Base-by-base conservation (phyloP, 2,113 vertebrate genomes). In the Trematocara stigmaticum region DNA sequence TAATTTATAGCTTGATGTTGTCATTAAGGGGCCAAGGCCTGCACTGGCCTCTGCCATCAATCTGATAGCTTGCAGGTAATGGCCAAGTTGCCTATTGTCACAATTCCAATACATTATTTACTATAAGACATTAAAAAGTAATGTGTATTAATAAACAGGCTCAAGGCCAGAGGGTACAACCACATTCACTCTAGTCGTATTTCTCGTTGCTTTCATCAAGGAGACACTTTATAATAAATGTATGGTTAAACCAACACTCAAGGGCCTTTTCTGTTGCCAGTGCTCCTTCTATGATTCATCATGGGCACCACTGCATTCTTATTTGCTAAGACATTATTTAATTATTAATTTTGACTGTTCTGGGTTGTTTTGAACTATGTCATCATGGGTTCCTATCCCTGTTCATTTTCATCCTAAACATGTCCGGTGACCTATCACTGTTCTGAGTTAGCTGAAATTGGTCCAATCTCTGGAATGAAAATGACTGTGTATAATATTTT, bases 61-160 rank as follows among this genome's bases (percentile, higher is more conserved):
- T 96, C 91, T 90, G 89, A 89, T 83, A 31, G 87, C 92, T 92
- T 66, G 79, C 92, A 92, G 91, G 86, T 90, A 94, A 91, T 85
- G 59, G 85, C 91, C 85, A 88, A 91, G 91, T 79, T 93, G 93
- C 91, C 91, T 94, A 94, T 94, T 92, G 94, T 93, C 94, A 94
- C 91, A 95, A 94, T 94, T 93, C 90, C 93, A 87, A 94, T 95
- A 90, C 89, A 93, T 95, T 92, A 95, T 95, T 94, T 95, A 95
- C 90, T 85, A 81, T 64, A 81, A 91, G 87, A 83, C 94, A 95
- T 94, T 94, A 95, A 92, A 93, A 93, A 91, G 91, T 88, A 93
- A 92, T 93, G 86, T 42, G 83, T 91, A 93, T 93, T 95, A 94
- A 94, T 93, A 94, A 95, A 94, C 91, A 93, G 85, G 83, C 82